Evolutionary conservation across 2,113 vertebrate genomes (phyloP), one percentile per base, ranked within the genome.

Genomic region (Ceyx melanurus): DNA sequence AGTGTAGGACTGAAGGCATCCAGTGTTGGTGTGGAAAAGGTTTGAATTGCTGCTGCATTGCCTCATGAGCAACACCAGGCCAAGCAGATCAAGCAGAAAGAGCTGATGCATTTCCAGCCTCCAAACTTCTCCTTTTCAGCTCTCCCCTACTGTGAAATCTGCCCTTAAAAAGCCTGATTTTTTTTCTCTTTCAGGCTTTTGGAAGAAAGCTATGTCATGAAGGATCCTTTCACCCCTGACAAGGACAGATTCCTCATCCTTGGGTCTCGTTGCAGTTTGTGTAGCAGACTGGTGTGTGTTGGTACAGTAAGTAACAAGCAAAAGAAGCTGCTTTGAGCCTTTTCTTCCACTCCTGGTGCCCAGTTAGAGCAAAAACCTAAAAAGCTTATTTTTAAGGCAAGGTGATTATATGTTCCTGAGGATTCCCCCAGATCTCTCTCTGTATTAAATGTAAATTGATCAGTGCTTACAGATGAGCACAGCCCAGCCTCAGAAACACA

Each of bases 201-300:
- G 60, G 98, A 99, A 92, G 98, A 99, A 58, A 97, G 98, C 94
- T 99, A 97, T 60, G 94, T 99, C 77, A 98, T 97, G 93, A 98
- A 96, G 87, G 98, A 99, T 93, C 98, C 98, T 16, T 99, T 99
- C 96, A 97, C 94, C 45, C 95, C 98, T 1, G 97, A 98, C 62
- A 98, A 97, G 92, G 98, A 97, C 29, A 98, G 95, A 67, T 99
- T 99, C 86, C 97, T 99, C 13, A 91, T 99, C 12, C 68, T 98
- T 13, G 98, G 98, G 13, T 98, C 98, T 0, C 92, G 21, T 1
- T 99, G 99, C 96, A 98, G 97, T 84, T 16, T 98, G 60, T 99
- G 99, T 86, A 40, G 90, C 81, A 96, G 71, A 83, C 76, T 90
- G 18, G 98, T 99, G 75, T 99, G 98, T 3, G 97, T 98, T 82